Conservation (phyloP, 37 sponge, comb jelly and placozoan genomes). For the Chondrilla cf. caribensis region DNA sequence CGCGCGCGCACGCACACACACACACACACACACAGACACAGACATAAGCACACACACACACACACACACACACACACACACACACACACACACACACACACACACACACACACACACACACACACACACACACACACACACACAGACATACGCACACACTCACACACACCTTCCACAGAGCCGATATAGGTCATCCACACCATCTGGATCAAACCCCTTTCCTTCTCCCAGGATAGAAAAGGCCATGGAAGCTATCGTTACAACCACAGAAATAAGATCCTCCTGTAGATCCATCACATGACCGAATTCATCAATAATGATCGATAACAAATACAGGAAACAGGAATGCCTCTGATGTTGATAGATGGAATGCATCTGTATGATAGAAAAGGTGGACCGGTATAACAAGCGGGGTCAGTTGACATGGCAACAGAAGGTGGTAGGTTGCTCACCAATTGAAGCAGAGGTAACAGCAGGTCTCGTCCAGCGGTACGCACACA, state of each 20-base stretch:
- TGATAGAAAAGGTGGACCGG: neutral
- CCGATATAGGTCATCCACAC: conserved; percentile 91
- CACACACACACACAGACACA: too few species aligned
- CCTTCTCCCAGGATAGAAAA: conserved; percentile 63
- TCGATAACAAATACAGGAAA: conserved; percentile 81
- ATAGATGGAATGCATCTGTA: conserved; percentile 47
- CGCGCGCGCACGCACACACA: too few species aligned
- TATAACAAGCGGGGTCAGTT: neutral
- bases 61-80: too few species aligned
- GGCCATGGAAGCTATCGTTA: conserved; percentile 40
- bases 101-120: conserved; percentile 4
- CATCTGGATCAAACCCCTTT: conserved; percentile 78
- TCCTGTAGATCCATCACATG: conserved; percentile 27
- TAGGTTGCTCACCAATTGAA: conserved; percentile 45
- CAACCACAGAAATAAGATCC: conserved; percentile 52
- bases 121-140: neutral
- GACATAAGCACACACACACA: too few species aligned
- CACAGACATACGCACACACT: neutral
- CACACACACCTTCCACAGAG: conserved; percentile 75
- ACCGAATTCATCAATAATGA: conserved; percentile 88
- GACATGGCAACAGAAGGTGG: neutral
- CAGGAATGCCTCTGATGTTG: conserved; percentile 73
- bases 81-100: too few species aligned
- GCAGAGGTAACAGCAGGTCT: conserved; percentile 48
- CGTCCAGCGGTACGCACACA: conserved; percentile 47